Evolutionary conservation across 2,888 invertebrate genomes (phyloP).

Genomic region (Campopleginae sp.): DNA sequence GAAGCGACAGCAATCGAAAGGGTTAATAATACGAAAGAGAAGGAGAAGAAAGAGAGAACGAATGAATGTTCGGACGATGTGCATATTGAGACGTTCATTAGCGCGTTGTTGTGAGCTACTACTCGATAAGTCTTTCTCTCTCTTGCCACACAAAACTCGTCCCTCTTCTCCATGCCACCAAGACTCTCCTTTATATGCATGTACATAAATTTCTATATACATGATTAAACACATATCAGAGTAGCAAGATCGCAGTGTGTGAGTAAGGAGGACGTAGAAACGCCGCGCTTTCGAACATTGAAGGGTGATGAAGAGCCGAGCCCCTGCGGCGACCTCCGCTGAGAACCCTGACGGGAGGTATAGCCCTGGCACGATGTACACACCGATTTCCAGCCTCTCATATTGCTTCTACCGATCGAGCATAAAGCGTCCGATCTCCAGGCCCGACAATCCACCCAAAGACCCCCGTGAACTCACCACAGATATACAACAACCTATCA

Average conservation of each 20-base stretch:
- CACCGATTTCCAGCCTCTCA: conserved; percentile 47
- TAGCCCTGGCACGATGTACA: conserved; percentile 70
- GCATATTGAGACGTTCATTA: conserved; percentile 71
- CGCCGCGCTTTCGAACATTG: conserved; percentile 70
- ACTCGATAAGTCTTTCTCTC: conserved; percentile 27
- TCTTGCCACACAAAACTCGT: conserved; percentile 73
- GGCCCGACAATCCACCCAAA: conserved; percentile 30
- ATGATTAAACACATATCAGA: conserved; percentile 34
- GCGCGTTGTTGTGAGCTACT: conserved; percentile 40
- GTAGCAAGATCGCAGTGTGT: conserved; percentile 36
- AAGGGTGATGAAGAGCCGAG: conserved; percentile 79
- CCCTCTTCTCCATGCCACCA: conserved; percentile 46
- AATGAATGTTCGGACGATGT: conserved; percentile 27
- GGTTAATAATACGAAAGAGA: conserved; percentile 27
- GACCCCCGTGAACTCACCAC: conserved; percentile 45
- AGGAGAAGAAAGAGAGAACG: conserved; percentile 19
- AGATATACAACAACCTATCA: conserved; percentile 38
- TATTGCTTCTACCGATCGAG: conserved; percentile 65
- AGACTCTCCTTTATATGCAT: conserved; percentile 2
- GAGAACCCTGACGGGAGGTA: conserved; percentile 75
- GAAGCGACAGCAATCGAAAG: conserved; percentile 54
- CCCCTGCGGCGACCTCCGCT: conserved; percentile 76
- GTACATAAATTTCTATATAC: conserved; percentile 43
- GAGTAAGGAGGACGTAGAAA: conserved; percentile 60
- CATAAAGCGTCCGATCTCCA: conserved; percentile 34